Evolutionary conservation across 2,797 vertebrate genomes (phyloP).

Genomic region (Sternotherus odoratus): DNA sequence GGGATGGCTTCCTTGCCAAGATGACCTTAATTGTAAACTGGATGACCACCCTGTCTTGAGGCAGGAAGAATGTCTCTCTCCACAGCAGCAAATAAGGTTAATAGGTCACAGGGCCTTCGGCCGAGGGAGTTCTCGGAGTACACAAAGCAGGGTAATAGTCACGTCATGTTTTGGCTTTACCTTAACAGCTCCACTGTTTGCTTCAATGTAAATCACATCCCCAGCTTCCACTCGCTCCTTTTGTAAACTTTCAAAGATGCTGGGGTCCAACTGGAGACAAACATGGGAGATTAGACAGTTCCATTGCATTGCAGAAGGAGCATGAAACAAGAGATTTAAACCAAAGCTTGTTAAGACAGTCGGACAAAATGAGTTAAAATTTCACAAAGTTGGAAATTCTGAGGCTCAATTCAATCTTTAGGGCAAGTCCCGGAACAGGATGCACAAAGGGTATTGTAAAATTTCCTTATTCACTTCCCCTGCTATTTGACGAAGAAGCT

Average conservation of each 20-base stretch:
- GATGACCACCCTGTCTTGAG: constrained; percentile 16
- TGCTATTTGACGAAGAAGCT: not conserved
- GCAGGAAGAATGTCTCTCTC: constrained; percentile 28
- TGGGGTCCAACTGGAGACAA: constrained; percentile 92
- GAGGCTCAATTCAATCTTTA: not conserved
- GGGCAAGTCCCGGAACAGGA: not conserved
- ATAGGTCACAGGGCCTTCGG: constrained; percentile 24
- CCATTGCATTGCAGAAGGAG: not conserved
- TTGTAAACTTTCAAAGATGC: constrained; percentile 98
- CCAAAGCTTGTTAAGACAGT: not conserved
- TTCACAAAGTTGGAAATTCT: constrained; percentile 42
- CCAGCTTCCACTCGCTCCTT: constrained; percentile 97
- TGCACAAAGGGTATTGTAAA: not conserved
- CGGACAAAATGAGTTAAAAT: not conserved
- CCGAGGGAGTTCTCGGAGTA: constrained; percentile 5
- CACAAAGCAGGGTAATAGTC: not conserved
- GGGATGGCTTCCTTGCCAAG: constrained; percentile 56
- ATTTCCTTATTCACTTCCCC: not conserved
- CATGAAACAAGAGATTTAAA: not conserved
- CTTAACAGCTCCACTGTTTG: constrained; percentile 99
- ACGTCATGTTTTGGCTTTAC: constrained; percentile 75
- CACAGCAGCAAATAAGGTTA: constrained; percentile 58
- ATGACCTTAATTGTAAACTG: constrained; percentile 66
- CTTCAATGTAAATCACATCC: constrained; percentile 99
- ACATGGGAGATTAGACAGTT: not conserved